Evolutionary conservation across 1,140 invertebrate species (phyloP), one percentile per base, ranked within the genome.

Genomic region (Microvelia longipes): DNA sequence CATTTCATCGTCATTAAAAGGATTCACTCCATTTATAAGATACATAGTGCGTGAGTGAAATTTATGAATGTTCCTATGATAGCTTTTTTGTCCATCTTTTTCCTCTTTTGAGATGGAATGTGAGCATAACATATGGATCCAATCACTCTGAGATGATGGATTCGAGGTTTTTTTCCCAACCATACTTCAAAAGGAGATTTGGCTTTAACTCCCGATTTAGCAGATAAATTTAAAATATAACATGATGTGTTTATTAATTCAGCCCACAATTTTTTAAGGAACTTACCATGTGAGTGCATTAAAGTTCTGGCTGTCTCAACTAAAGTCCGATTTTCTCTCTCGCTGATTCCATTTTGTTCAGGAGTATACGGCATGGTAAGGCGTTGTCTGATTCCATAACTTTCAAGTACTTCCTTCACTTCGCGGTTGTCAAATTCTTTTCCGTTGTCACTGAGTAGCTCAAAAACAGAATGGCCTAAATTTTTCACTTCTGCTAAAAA

Each of bases 401-500:
- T 27, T 30, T 73, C 64, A n/a, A 79, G 63, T 28, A 78, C 72
- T 0, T 71, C 50, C 69, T 70, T 70, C 11, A 78, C 73, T 24
- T 75, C 73, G 71, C 71, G 66, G 73, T 78, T 77, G 29, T 71
- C 69, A 64, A 73, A 73, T 29, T 73, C 72, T 13, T 69, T 60
- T 11, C 73, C 77, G 65, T 79, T 79, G 70, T 77, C 76, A 73
- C 76, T 77, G 5, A 76, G 66, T 2, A 78, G 27, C 50, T 77
- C 75, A 60, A 75, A 76, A 1, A 77, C 73, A 60, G 60, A 68
- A 60, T 77, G 73, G 35, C 73, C 73, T 28, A 72, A 63, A 1
- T 35, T 75, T 69, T 75, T 74, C 13, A 72, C 67, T 50, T 75
- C 73, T n/a, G 26, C 63, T 62, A 76, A 68, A 71, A 75, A 70